Base-by-base conservation (phyloP, 92 coral and sea anemone species). In the Heteractis magnifica region DNA sequence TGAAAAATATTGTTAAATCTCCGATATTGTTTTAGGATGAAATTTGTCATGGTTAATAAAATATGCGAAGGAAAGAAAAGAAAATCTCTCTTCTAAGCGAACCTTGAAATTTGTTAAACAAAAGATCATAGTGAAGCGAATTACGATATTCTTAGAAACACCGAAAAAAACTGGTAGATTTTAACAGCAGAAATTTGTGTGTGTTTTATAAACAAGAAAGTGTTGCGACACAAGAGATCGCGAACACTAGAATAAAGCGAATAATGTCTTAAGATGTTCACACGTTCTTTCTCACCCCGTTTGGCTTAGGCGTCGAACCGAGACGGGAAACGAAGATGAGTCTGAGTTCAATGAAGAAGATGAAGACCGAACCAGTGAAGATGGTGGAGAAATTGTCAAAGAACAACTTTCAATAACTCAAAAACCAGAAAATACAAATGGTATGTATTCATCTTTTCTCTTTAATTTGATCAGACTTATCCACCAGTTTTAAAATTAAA, bases 311-410 rank as follows among this genome's bases (percentile, higher is more conserved):
- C 77, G 82, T 8, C 60, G 87, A 9, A 84, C 87, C 26, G 87
- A 84, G 62, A 77, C 87, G 48, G 89, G 79, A 77, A 77, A 91
- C 14, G 91, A 91, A 13, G 94, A 91, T n/a, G 94, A 91, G 49
- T 83, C 77, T n/a, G 94, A 91, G 49, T 83, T 81, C 64, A 86
- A 89, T 72, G 87, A 89, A 72, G 87, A 85, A 26, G 91, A 91
- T 6, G 94, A 91, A 10, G 94, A 88, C 6, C 85, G 81, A 23
- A 80, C 62, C 52, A 68, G 81, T 44, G 89, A 90, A 58, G 93
- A 84, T 65, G 87, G 87, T 3, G 87, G 70, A 41, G 82, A 74
- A 49, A 84, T 49, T 60, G 64, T 62, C 34, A 62, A 74, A 52
- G 77, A 65, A 7, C 76, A 84, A n/a, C 52, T 59, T 49, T 4